Base-by-base conservation (phyloP, 2,113 vertebrate species). In the Colistium nudipinnis region DNA sequence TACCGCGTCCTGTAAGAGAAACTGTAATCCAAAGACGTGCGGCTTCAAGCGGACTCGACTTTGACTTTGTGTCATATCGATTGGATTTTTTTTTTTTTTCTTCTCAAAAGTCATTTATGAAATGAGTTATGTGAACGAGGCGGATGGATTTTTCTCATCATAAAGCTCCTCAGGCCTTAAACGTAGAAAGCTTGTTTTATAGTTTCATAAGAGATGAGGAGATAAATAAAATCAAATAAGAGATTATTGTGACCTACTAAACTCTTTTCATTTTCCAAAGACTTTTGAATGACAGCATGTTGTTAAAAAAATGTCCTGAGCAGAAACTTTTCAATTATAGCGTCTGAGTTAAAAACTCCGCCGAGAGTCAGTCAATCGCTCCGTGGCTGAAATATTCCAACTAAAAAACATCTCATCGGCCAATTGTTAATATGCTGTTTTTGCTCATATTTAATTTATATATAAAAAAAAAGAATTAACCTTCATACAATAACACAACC, bases 11-110 rank as follows among this genome's bases (percentile, higher is more conserved):
- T 38, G 78, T 84, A 85, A 85, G 9, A 14, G 12, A 25, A 53
- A 45, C 9, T 5, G 24, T 33, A 24, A 31, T 27, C 3, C 27
- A 14, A 47, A 51, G 24, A 41, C 39, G 55, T 4, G 6, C n/a
- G 3, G 13, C 39, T 51, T 12, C n/a, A 47, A 49, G 13, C 35
- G 24, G 41, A 27, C 30, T 66, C 54, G 59, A 78, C 62, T 65
- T 66, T 79, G 48, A 51, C 17, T n/a, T 33, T 62, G 3, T 24
- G 20, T 87, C 80, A 41, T 68, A 75, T 81, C 48, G 74, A 86
- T 81, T 49, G 56, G 68, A 78, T 52, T 64, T 62, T 31, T 48
- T 56, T 24, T 0, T 4, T 48, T n/a, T 28, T 51, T 49, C 61
- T 54, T 47, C 20, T n/a, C n/a, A n/a, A n/a, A 19, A 14, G 63